These are phyloP conservation scores for Cheirogaleus medius DNA, from an alignment of 2,113 vertebrate genomes.

Conservation along the genomic window DNA sequence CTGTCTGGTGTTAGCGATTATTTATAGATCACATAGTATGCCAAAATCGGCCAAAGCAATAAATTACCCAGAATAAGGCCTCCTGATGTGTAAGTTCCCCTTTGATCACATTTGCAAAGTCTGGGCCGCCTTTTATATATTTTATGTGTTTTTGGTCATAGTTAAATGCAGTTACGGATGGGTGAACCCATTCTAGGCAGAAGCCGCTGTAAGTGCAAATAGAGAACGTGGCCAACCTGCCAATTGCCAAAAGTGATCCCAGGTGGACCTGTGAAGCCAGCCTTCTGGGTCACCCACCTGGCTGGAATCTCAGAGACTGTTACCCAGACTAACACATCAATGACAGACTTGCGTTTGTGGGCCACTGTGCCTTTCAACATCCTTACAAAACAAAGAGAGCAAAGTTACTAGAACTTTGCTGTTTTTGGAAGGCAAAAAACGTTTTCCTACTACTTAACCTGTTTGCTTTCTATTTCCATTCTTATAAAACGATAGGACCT, in stretches of 20 bases:
- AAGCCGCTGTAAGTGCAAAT: neutral
- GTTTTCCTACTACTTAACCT: neutral
- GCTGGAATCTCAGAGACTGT: neutral
- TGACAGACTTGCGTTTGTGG: neutral
- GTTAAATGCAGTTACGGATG: neutral
- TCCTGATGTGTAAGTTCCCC: neutral
- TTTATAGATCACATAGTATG: constrained; percentile 60
- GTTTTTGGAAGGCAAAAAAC: neutral
- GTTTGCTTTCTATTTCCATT: neutral
- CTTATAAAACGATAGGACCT: neutral
- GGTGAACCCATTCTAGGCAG: neutral
- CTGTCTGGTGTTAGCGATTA: constrained; percentile 46
- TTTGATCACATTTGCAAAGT: neutral
- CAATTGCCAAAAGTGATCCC: neutral
- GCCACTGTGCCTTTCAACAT: neutral
- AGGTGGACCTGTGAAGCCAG: neutral
- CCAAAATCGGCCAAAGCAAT: constrained; percentile 41
- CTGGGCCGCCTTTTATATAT: neutral
- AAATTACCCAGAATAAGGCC: constrained; percentile 52
- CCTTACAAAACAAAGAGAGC: neutral
- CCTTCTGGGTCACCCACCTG: constrained; percentile 14
- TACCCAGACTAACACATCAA: neutral
- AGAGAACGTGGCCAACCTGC: neutral
- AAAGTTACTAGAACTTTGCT: neutral
- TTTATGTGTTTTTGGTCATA: neutral